Evolutionary conservation across 2,113 vertebrate species (phyloP).

Genomic region (Narcine bancroftii): DNA sequence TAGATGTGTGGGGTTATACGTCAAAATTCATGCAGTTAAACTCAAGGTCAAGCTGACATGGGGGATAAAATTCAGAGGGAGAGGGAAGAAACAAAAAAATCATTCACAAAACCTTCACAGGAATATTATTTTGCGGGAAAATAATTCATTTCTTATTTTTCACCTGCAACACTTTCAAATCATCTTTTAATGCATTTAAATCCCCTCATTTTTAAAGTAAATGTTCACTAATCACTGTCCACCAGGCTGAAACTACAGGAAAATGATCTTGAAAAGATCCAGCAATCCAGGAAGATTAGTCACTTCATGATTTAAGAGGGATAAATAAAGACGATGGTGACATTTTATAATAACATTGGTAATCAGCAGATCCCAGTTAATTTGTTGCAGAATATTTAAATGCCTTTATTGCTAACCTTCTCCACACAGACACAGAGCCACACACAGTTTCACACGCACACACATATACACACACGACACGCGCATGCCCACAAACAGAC

Average conservation of each 20-base stretch:
- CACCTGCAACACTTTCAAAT: background rate
- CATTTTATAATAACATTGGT: background rate
- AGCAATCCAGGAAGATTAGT: background rate
- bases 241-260: conserved; percentile 19
- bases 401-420: background rate
- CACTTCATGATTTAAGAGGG: background rate
- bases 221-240: conserved; percentile 35
- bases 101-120: conserved; percentile 5
- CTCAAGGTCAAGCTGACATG: background rate
- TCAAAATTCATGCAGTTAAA: background rate
- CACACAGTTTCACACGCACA: too few relatives aligned
- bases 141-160: conserved; percentile 21
- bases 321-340: background rate
- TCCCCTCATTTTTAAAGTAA: conserved; percentile 31
- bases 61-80: background rate
- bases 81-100: background rate
- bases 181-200: conserved; percentile 37
- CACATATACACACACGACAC: background rate
- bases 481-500: background rate
- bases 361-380: background rate
- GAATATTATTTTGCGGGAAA: conserved; percentile 14
- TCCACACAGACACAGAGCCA: too few relatives aligned
- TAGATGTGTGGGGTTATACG: background rate
- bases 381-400: background rate
- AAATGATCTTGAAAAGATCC: conserved; percentile 27